phyloP scores from a whole-genome alignment of 2,797 vertebrate genomes.

The Sciurus vulgaris region DNA sequence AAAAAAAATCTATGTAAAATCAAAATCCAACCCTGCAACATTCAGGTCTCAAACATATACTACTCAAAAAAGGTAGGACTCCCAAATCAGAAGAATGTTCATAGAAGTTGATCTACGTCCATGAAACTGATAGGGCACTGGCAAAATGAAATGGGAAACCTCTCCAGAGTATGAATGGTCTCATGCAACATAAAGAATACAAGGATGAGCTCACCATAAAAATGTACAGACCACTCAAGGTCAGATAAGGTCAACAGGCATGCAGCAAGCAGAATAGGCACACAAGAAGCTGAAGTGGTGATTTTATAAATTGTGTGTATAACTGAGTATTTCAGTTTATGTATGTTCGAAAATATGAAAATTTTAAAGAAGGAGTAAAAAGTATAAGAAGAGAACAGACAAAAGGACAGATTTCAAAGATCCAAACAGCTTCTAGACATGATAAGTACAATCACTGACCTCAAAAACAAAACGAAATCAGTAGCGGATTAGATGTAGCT shows the following conservation, averaged over 20 bases:
- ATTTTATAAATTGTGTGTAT: not conserved
- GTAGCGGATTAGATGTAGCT: not conserved
- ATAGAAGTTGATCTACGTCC: not conserved
- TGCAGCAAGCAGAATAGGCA: not conserved
- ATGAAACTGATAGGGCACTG: not conserved
- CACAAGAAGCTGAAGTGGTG: not conserved
- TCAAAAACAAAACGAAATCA: not conserved
- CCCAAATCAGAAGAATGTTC: not conserved
- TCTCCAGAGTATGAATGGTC: not conserved
- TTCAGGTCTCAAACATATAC: not conserved
- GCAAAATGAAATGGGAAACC: not conserved
- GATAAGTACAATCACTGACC: not conserved
- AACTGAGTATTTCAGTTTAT: not conserved
- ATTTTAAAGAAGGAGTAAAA: not conserved
- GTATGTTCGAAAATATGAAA: conserved; percentile 1
- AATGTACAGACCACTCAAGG: not conserved
- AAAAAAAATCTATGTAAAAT: not conserved
- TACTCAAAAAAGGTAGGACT: not conserved
- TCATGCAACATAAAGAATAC: not conserved
- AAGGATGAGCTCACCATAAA: not conserved
- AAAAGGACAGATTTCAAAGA: not conserved
- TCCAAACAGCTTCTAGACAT: not conserved
- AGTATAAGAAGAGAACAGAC: not conserved
- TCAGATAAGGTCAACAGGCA: not conserved
- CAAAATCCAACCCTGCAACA: not conserved